phyloP scores from a whole-genome alignment of 2,888 invertebrate species.

The Coleophora flavipennella region DNA sequence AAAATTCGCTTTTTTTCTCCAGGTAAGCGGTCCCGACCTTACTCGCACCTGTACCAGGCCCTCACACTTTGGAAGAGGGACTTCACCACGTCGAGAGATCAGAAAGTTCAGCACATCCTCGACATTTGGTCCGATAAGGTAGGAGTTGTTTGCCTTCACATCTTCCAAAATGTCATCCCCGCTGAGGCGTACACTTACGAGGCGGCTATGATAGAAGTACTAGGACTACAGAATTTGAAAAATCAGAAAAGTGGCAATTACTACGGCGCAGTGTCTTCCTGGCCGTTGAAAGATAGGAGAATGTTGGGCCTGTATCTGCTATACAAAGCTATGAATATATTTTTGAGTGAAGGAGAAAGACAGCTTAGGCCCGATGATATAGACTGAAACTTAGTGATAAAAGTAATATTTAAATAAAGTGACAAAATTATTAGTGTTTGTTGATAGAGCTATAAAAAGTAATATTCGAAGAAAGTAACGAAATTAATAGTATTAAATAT shows the following conservation, averaged over 20 bases:
- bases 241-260: slow-evolving; percentile 87
- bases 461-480: too few species aligned
- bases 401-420: too few species aligned
- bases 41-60: slow-evolving; percentile 93
- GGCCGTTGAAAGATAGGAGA: slow-evolving; percentile 79
- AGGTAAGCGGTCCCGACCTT: slow-evolving; percentile 86
- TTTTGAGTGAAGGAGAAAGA: slow-evolving; percentile 90
- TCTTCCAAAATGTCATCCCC: slow-evolving; percentile 92
- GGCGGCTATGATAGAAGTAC: slow-evolving; percentile 93
- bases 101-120: slow-evolving; percentile 84
- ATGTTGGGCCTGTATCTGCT: slow-evolving; percentile 85
- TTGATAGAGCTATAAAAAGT: too few species aligned
- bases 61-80: slow-evolving; percentile 75
- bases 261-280: slow-evolving; percentile 83
- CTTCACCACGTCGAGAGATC: slow-evolving; percentile 49
- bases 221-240: slow-evolving; percentile 82
- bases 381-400: slow-evolving; percentile 29
- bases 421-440: too few species aligned
- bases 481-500: too few species aligned
- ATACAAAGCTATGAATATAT: slow-evolving; percentile 86
- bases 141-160: slow-evolving; percentile 92
- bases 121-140: slow-evolving; percentile 88
- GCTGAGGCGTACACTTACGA: slow-evolving; percentile 95
- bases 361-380: slow-evolving; percentile 86
- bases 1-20: too few species aligned